phyloP scores from a whole-genome alignment of 2,113 vertebrate genomes.

The Phocoena sinus region DNA sequence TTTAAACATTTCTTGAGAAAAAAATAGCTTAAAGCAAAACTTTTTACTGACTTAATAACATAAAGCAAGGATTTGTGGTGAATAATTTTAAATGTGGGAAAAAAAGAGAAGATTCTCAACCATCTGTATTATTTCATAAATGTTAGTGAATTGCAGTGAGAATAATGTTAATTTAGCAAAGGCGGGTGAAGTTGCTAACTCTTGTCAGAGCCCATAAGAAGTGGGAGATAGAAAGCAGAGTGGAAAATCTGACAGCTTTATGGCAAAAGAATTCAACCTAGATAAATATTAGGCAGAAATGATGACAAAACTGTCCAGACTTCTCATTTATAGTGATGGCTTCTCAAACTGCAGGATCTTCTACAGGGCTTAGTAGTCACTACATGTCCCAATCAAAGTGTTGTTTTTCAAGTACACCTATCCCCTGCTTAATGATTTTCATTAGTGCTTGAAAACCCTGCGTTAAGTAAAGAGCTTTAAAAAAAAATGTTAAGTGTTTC shows the following conservation, averaged over 20 bases:
- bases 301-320: constrained; percentile 39
- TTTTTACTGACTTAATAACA: neutral
- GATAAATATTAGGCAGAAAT: neutral
- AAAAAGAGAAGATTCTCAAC: neutral
- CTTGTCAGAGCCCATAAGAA: neutral
- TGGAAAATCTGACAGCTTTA: neutral
- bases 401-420: neutral
- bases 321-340: neutral
- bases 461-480: constrained; percentile 31
- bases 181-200: neutral
- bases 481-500: neutral
- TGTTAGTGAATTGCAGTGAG: neutral
- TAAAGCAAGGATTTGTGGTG: neutral
- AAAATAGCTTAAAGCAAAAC: constrained; percentile 34
- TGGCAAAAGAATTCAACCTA: neutral
- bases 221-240: neutral
- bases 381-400: neutral
- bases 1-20: constrained; percentile 18
- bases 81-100: neutral
- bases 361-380: neutral
- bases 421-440: constrained; percentile 30
- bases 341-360: neutral
- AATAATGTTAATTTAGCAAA: neutral
- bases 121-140: constrained; percentile 17
- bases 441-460: constrained; percentile 41